phyloP scores from a whole-genome alignment of 1,140 invertebrate genomes.

The Gryllus bimaculatus region DNA sequence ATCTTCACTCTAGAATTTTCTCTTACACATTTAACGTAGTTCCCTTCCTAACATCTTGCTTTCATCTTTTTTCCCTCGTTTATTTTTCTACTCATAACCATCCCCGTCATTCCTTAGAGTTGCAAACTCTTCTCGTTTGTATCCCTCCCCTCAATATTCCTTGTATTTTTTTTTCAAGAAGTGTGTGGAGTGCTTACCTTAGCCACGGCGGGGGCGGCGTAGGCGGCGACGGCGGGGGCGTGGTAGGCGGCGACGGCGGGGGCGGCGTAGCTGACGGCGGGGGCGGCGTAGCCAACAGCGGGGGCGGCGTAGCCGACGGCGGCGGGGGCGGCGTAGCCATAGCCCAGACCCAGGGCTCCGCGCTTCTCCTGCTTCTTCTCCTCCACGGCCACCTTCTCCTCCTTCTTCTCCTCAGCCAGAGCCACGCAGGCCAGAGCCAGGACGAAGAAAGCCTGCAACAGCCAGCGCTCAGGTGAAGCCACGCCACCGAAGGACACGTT shows the following conservation, averaged over 20 bases:
- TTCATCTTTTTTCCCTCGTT: no score
- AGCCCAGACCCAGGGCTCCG: conserved; percentile 18
- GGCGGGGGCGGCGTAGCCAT: conserved; percentile 22
- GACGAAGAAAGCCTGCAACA: conserved; percentile 15
- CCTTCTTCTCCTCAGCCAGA: conserved; percentile 18
- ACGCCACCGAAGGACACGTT: no score
- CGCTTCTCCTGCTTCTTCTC: conserved; percentile 22
- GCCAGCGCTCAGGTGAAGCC: no score
- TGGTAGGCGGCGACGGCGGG: conserved; percentile 14
- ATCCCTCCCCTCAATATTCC: no score
- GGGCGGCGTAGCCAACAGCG: conserved; percentile 11
- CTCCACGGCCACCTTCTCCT: background rate
- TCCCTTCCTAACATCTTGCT: no score
- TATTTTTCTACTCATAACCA: no score
- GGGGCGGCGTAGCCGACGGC: conserved; percentile 8
- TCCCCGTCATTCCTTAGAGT: no score
- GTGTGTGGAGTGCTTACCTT: no score
- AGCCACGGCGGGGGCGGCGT: conserved; percentile 13
- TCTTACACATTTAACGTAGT: no score
- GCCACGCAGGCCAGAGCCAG: conserved; percentile 19
- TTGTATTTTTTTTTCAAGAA: no score
- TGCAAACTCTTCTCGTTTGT: no score
- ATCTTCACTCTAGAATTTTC: no score
- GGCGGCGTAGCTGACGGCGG: conserved; percentile 15
- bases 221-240: background rate